A percentile compares a stretch with the other conserved stretches of the same genome.
phyloP scores from a whole-genome alignment of 2,113 vertebrate genomes.

The Haemorhous mexicanus region DNA sequence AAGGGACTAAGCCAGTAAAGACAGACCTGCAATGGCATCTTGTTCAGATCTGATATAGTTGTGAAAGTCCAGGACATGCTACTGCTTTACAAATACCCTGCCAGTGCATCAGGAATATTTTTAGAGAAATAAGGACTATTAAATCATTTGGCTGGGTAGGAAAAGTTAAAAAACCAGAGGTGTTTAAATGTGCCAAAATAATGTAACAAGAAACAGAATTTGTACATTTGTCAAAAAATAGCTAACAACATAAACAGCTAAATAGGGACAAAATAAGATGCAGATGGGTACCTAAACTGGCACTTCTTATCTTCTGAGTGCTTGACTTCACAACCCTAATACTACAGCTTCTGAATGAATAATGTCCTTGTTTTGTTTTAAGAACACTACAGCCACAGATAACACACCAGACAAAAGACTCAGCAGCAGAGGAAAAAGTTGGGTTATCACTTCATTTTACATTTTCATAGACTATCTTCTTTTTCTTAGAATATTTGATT shows the following conservation, averaged over 20 bases:
- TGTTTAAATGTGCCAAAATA: background rate
- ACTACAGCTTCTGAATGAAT: background rate
- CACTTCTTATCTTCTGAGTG: background rate
- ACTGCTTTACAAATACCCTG: background rate
- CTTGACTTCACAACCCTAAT: background rate
- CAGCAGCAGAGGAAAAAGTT: background rate
- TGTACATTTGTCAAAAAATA: background rate
- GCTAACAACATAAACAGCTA: background rate
- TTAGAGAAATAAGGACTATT: background rate
- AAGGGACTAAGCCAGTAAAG: background rate
- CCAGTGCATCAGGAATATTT: background rate
- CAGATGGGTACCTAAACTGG: background rate
- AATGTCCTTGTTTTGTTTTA: background rate
- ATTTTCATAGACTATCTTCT: background rate
- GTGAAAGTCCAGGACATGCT: background rate
- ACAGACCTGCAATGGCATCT: background rate
- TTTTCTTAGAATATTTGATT: background rate
- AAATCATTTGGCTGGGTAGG: background rate
- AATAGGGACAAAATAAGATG: background rate
- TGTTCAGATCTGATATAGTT: background rate
- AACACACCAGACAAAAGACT: background rate
- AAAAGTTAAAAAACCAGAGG: background rate
- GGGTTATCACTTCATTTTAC: background rate
- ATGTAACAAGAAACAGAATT: background rate
- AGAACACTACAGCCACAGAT: background rate